Conservation (phyloP, 2,797 vertebrate species). For the Thripadectes ignobilis region DNA sequence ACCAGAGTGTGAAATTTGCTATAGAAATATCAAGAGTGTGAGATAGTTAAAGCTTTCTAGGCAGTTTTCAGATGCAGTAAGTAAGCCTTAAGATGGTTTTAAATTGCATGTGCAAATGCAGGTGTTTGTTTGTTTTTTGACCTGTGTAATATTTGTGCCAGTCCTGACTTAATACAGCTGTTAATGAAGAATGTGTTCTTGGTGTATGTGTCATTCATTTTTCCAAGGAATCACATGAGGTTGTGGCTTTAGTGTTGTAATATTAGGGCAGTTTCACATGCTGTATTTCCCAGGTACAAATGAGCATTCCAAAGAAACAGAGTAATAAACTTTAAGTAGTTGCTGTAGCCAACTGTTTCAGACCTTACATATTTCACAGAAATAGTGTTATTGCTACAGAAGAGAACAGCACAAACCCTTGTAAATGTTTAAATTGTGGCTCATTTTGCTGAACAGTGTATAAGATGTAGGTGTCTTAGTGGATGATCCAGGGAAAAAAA, state of each 20-base stretch:
- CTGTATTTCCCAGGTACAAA: background rate
- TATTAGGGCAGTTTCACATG: background rate
- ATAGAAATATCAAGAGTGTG: background rate
- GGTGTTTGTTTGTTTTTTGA: background rate
- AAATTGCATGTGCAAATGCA: background rate
- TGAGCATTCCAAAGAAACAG: background rate
- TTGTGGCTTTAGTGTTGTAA: background rate
- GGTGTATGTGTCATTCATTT: background rate
- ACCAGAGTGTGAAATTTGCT: background rate
- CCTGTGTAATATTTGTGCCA: background rate
- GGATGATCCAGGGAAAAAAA: background rate
- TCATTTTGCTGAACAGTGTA: background rate
- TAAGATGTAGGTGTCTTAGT: background rate
- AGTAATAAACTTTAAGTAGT: background rate
- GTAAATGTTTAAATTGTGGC: background rate
- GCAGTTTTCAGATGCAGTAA: background rate
- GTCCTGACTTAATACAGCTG: background rate
- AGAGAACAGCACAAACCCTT: background rate
- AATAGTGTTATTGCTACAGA: background rate
- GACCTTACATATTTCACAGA: background rate
- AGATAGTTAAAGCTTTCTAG: background rate
- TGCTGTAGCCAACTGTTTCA: background rate
- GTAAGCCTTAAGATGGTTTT: background rate
- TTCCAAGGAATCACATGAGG: background rate
- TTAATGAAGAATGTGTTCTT: background rate